phyloP scores from a whole-genome alignment of 2,797 vertebrate genomes.

The Catamblyrhynchus diadema region DNA sequence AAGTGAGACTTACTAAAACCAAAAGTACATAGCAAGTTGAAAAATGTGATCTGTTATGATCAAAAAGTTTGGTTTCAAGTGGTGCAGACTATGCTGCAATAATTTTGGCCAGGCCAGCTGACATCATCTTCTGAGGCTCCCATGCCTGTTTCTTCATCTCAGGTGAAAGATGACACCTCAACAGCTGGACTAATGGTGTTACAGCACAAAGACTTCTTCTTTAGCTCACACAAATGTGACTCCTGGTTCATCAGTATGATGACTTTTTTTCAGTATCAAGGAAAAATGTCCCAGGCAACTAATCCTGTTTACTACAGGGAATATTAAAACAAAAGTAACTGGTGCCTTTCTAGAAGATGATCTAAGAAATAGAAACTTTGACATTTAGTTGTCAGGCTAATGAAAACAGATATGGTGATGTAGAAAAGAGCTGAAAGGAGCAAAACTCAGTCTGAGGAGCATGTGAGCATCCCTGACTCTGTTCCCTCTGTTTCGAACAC shows the following conservation, averaged over 20 bases:
- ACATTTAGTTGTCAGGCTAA: neutral
- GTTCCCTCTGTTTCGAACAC: slow-evolving; percentile 40
- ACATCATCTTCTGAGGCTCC: neutral
- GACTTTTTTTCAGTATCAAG: neutral
- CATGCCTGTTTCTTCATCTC: neutral
- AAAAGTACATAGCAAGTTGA: neutral
- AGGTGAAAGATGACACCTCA: neutral
- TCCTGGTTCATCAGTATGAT: neutral
- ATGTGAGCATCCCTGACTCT: neutral
- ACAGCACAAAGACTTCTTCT: neutral
- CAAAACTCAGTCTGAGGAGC: neutral
- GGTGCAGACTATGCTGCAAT: neutral
- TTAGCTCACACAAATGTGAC: neutral
- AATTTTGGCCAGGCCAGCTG: neutral
- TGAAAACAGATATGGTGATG: neutral
- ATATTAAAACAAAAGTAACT: neutral
- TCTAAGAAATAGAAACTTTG: neutral
- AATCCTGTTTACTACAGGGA: neutral
- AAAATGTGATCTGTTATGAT: neutral
- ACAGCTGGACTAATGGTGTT: neutral
- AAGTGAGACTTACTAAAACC: neutral
- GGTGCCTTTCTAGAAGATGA: neutral
- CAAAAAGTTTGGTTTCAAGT: neutral
- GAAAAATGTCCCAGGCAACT: neutral
- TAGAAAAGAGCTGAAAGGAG: neutral